Evolutionary conservation across 2,113 vertebrate genomes (phyloP), one percentile per base, ranked within the genome.

Genomic region (Misgurnus anguillicaudatus): DNA sequence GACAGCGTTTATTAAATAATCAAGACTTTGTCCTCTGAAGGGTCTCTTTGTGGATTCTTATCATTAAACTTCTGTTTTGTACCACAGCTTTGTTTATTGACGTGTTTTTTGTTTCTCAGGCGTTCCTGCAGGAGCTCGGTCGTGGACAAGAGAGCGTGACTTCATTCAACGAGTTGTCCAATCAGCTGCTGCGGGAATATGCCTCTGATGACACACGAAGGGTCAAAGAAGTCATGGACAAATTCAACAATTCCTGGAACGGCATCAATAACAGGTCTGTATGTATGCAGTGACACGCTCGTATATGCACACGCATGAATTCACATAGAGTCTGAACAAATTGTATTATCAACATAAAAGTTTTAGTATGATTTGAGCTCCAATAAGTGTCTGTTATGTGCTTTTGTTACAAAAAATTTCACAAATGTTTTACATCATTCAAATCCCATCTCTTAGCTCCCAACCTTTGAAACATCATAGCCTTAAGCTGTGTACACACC

Each of bases 191-290:
- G 79, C 93, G 89, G 38, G 95, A 97, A 14, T 98, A 99, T 81
- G 85, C 91, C 19, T 78, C 84, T 0, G 97, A 99, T 67, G 98
- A 99, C 87, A 98, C 96, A 0, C 91, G 97, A 82, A 94, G 91
- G 65, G 93, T 99, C 86, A 96, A 97, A 82, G 97, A 99, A 88
- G 93, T 94, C 79, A 92, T 93, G 0, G 96, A 98, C 62, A 91
- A 93, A 78, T 90, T 95, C 82, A 95, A 92, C 69, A 88, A 87
- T 0, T 92, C 91, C 2, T 99, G 97, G 98, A 86, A 94, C 87
- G 91, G 92, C 82, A 88, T 98, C 79, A 96, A 94, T 83, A 94
- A 94, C 84, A 95, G 96, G 97, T 98, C 89, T 86, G 17, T 31
- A n/a, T n/a, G 9, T n/a, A 70, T 5, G 17, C 75, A 48, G 24